These are phyloP conservation scores for Drosophila picticornis DNA, from an alignment of 2,888 invertebrate species.

Conservation along the genomic window DNA sequence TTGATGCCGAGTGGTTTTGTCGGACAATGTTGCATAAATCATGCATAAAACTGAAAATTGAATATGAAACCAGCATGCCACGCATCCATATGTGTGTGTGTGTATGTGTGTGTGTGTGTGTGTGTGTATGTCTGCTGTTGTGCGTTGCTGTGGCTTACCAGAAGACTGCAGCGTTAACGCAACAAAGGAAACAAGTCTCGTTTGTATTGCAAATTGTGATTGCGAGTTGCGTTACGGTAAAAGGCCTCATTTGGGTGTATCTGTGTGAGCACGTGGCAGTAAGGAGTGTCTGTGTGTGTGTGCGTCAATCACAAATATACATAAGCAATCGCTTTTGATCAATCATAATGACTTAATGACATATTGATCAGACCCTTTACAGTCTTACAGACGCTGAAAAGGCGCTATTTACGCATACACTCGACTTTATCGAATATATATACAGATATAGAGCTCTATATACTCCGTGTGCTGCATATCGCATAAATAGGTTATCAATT, in stretches of 20 bases:
- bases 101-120: slow-evolving; percentile 85
- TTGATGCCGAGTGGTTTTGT: slow-evolving; percentile 51
- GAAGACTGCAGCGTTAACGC: slow-evolving; percentile 43
- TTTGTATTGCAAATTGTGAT: slow-evolving; percentile 66
- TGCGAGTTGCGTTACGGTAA: slow-evolving; percentile 50
- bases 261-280: not conserved
- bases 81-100: slow-evolving; percentile 3
- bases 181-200: slow-evolving; percentile 62
- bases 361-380: not conserved
- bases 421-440: too few species aligned
- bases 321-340: not conserved
- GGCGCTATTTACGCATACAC: fast-evolving
- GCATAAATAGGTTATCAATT: not conserved
- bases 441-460: not conserved
- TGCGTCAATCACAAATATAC: not conserved
- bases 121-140: slow-evolving; percentile 86
- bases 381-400: not conserved
- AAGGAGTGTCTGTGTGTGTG: not conserved
- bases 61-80: slow-evolving; percentile 85
- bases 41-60: slow-evolving; percentile 71
- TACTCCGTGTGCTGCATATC: too few species aligned
- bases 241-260: slow-evolving; percentile 18
- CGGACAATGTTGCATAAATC: slow-evolving; percentile 69
- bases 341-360: not conserved
- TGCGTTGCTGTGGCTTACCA: slow-evolving; percentile 10